Base-by-base conservation (phyloP, 1,140 invertebrate species). In the Drosophila serrata region DNA sequence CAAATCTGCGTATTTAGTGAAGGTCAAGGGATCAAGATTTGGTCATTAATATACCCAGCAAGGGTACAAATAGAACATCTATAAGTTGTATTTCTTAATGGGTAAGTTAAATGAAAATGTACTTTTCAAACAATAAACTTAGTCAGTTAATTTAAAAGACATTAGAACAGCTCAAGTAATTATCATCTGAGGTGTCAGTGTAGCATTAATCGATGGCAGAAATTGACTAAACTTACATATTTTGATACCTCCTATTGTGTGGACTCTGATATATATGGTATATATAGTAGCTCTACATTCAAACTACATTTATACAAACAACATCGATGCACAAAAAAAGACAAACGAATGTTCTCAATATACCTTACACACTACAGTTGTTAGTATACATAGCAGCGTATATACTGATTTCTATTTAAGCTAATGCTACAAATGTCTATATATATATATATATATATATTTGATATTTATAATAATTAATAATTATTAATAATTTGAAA, bases 221-320 rank as follows among this genome's bases (percentile, higher is more conserved):
- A 51, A n/a, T 56, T 12, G 17, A 5, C 27, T 58, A 17, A 15
- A 62, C 19, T 59, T 63, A 27, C 22, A 35, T 29, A 59, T 59
- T 22, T 48, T 7, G 15, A 19, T 22, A 19, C 29, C 15, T 15
- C 13, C 24, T 22, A 33, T 8, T 2, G 8, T 27, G 11, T 29
- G 12, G 29, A 55, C 9, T 35, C 7, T 17, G n/a, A 24, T 60
- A 60, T 19, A 31, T 19, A 33, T n/a, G 11, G 15, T 24, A 12
- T 46, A n/a, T 27, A 8, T 11, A n/a, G 37, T 70, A 59, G 35
- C 35, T 63, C 70, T 53, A 58, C 56, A 76, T 48, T 70, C 59
- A 77, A 84, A 86, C 40, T 81, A 86, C 81, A 69, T 82, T 37
- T 37, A 55, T 55, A 55, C 51, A 55, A 55, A 85, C 81, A 85